phyloP scores from a whole-genome alignment of 1,140 invertebrate species.

The Heliconius hewitsoni region DNA sequence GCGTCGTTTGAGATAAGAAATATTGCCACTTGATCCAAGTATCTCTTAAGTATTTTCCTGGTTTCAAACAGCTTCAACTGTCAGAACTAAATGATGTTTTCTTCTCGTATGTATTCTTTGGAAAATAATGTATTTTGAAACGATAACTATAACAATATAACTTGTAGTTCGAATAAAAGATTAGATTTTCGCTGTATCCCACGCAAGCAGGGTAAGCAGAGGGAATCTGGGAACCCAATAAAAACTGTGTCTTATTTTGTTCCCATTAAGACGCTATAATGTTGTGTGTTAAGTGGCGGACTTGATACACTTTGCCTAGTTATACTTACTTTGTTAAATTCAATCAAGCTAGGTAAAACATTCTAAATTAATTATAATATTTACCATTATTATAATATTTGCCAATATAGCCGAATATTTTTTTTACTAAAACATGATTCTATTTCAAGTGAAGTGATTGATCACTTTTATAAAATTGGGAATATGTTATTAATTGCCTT shows the following conservation, averaged over 20 bases:
- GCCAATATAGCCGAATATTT: too few species aligned
- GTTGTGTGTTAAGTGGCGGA: too few species aligned
- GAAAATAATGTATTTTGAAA: background rate
- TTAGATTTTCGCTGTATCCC: background rate
- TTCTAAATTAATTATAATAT: too few species aligned
- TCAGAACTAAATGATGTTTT: constrained; percentile 10
- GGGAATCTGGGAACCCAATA: too few species aligned
- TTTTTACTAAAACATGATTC: background rate
- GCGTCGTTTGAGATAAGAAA: background rate
- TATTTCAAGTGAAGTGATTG: constrained; percentile 6
- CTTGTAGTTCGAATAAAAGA: background rate
- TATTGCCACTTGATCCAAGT: background rate
- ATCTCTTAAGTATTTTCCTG: constrained; percentile 5
- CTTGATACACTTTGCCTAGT: too few species aligned
- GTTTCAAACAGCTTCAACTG: background rate
- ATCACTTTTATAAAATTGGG: constrained; percentile 10
- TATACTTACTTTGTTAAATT: too few species aligned
- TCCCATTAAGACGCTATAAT: too few species aligned
- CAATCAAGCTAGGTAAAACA: too few species aligned
- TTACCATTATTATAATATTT: too few species aligned
- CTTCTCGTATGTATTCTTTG: background rate
- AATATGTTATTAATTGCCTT: constrained; percentile 7
- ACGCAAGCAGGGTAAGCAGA: too few species aligned
- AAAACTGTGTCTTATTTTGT: too few species aligned
- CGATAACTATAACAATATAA: background rate